Evolutionary conservation across 2,797 vertebrate genomes (phyloP).

Genomic region (Cirrhinus molitorella): DNA sequence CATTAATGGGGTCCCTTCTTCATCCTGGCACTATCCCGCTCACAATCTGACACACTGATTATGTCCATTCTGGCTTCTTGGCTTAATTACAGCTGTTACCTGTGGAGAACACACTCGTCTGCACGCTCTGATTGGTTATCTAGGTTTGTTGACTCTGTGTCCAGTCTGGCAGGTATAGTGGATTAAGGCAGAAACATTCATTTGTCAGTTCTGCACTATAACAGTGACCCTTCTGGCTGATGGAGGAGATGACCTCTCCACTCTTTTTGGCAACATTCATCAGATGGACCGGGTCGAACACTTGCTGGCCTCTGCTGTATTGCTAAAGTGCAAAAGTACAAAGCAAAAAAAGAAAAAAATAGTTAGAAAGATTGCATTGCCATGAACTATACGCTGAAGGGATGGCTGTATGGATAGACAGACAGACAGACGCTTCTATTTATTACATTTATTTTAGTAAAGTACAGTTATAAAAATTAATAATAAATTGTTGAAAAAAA

Average conservation of each 20-base stretch:
- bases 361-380: neutral
- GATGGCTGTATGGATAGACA: too few species aligned
- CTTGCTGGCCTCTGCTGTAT: neutral
- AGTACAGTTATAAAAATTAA: too few species aligned
- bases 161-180: conserved; percentile 68
- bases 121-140: conserved; percentile 65
- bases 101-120: conserved; percentile 65
- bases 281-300: conserved; percentile 11
- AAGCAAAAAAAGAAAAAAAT: neutral
- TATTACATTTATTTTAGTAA: too few species aligned
- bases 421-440: too few species aligned
- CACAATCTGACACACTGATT: conserved; percentile 60
- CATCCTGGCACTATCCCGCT: conserved; percentile 60
- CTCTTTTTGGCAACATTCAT: conserved; percentile 32
- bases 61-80: conserved; percentile 63
- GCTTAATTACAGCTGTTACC: conserved; percentile 72
- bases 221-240: conserved; percentile 74
- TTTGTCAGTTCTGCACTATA: conserved; percentile 62
- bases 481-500: too few species aligned
- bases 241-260: conserved; percentile 77
- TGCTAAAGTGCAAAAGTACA: neutral
- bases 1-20: conserved; percentile 56
- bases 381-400: too few species aligned
- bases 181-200: conserved; percentile 78
- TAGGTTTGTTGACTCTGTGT: conserved; percentile 74